Evolutionary conservation across 2,113 vertebrate species (phyloP).

Genomic region (Alouatta palliata): DNA sequence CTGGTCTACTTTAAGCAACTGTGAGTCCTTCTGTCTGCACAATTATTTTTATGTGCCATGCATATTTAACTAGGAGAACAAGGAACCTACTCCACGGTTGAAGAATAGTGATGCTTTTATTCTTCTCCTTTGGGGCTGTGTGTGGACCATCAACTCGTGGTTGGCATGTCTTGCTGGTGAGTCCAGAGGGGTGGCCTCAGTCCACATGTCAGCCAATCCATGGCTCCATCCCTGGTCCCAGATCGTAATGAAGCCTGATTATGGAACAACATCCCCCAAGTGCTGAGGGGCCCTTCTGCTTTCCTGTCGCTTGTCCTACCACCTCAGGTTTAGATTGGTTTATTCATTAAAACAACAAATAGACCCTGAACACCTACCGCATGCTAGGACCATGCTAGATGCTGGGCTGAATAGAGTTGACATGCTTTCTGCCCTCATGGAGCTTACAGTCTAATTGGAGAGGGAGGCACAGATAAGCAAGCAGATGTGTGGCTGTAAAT

Average conservation of each 20-base stretch:
- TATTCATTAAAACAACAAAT: background rate
- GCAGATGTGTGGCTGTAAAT: background rate
- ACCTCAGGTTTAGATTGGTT: background rate
- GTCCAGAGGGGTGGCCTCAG: background rate
- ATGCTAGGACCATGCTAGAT: background rate
- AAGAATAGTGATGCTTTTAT: background rate
- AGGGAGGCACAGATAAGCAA: background rate
- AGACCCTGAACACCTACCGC: background rate
- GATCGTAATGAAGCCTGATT: background rate
- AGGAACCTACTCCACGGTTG: conserved; percentile 35
- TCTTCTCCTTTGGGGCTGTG: background rate
- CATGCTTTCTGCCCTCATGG: background rate
- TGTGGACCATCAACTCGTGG: background rate
- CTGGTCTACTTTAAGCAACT: conserved; percentile 68
- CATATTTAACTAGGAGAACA: conserved; percentile 51
- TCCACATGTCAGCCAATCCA: background rate
- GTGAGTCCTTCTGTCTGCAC: conserved; percentile 73
- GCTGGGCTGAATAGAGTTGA: background rate
- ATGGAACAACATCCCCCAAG: background rate
- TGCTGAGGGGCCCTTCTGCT: background rate
- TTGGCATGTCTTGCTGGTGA: background rate
- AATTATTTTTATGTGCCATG: conserved; percentile 71
- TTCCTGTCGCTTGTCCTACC: background rate
- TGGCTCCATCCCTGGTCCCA: background rate
- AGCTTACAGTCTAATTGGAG: background rate